Evolutionary conservation across 2,888 invertebrate genomes (phyloP).

Genomic region (Agonopterix heracliana): DNA sequence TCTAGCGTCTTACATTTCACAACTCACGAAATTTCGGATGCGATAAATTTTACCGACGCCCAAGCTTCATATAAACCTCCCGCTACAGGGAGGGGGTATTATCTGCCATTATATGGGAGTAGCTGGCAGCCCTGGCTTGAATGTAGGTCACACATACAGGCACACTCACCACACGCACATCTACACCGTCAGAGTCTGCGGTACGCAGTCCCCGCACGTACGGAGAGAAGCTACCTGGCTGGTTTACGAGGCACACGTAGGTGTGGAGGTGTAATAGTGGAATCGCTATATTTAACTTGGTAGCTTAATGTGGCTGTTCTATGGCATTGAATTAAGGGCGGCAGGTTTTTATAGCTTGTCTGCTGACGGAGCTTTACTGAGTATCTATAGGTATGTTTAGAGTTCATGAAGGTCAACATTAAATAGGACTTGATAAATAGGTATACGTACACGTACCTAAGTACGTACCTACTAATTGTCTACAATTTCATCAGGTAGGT

Average conservation of each 20-base stretch:
- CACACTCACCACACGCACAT: constrained; percentile 21
- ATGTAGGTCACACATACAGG: constrained; percentile 61
- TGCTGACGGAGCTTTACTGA: constrained; percentile 22
- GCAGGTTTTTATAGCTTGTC: constrained; percentile 23
- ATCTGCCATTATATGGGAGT: constrained; percentile 30
- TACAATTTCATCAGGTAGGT: too few species aligned
- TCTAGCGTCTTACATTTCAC: constrained; percentile 8
- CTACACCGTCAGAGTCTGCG: neutral
- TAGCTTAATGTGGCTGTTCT: constrained; percentile 27
- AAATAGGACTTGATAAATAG: too few species aligned
- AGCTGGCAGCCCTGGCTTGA: constrained; percentile 33
- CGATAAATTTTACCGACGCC: constrained; percentile 37
- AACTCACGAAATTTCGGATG: constrained; percentile 13
- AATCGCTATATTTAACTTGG: constrained; percentile 38
- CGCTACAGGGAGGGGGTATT: constrained; percentile 25
- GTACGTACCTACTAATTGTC: too few species aligned
- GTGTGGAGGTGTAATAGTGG: constrained; percentile 26
- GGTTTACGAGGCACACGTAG: constrained; percentile 30
- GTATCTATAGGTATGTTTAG: constrained; percentile 22
- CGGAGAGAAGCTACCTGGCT: constrained; percentile 33
- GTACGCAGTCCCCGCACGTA: constrained; percentile 14
- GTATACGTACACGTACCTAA: too few species aligned
- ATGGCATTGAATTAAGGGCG: constrained; percentile 32
- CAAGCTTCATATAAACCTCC: constrained; percentile 31
- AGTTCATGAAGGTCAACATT: constrained; percentile 37